Percentiles rank a stretch among this genome's conserved stretches.
Conservation (phyloP, 2,113 vertebrate species). For the Anhinga anhinga region DNA sequence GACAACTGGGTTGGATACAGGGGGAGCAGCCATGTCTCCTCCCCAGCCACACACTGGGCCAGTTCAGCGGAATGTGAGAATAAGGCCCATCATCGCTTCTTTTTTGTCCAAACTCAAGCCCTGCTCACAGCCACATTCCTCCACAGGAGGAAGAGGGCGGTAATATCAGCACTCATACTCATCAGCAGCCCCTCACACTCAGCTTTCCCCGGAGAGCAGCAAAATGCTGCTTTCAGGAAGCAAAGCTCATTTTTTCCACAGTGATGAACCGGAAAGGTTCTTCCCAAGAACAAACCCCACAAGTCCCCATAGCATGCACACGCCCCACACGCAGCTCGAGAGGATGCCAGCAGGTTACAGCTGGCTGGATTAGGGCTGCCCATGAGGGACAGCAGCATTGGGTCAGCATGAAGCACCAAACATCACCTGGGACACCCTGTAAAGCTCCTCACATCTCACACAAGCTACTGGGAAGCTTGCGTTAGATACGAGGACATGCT, state of each 20-base stretch:
- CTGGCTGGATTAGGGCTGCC: neutral
- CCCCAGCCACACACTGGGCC: neutral
- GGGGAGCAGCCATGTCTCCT: neutral
- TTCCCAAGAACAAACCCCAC: neutral
- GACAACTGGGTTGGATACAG: neutral
- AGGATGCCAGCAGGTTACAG: neutral
- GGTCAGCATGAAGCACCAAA: neutral
- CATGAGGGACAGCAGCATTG: accelerated
- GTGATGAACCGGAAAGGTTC: neutral
- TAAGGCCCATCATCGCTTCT: neutral
- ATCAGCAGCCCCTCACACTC: neutral
- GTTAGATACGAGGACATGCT: neutral
- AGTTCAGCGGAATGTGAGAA: neutral
- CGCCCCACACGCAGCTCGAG: accelerated
- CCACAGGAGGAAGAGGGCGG: neutral
- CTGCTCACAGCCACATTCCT: neutral
- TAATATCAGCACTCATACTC: neutral
- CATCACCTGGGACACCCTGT: neutral
- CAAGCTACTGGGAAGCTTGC: neutral
- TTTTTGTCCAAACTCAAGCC: neutral
- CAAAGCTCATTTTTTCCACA: neutral
- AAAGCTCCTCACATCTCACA: neutral
- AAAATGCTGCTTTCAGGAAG: neutral
- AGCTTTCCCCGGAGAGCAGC: neutral
- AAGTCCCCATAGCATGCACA: accelerated